Conservation (phyloP, 2,888 invertebrate species). For the Argyresthia goedartella region DNA sequence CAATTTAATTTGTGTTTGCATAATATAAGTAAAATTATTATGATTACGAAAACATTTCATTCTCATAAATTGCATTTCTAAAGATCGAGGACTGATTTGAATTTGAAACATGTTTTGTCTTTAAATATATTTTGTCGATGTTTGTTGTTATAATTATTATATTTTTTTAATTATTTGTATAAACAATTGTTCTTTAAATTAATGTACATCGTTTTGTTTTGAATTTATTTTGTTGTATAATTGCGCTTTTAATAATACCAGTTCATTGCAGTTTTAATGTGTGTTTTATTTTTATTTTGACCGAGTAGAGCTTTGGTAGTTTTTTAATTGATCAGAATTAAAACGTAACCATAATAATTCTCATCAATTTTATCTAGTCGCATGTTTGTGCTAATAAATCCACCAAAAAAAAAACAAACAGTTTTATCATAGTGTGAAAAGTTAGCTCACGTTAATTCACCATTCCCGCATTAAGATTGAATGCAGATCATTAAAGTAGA, state of each 20-base stretch:
- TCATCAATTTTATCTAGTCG: constrained; percentile 22
- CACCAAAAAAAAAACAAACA: background rate
- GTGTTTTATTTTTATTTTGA: constrained; percentile 68
- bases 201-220: constrained; percentile 84
- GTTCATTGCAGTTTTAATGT: constrained; percentile 78
- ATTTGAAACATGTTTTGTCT: constrained; percentile 67
- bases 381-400: constrained; percentile 58
- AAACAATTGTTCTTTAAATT: constrained; percentile 82
- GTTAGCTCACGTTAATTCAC: too few relatives aligned
- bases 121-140: constrained; percentile 72
- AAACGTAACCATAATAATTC: constrained; percentile 27
- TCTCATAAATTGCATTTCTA: constrained; percentile 67
- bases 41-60: constrained; percentile 46
- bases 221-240: constrained; percentile 81
- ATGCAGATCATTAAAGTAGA: too few relatives aligned
- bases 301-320: constrained; percentile 41
- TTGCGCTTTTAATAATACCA: constrained; percentile 83
- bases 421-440: too few relatives aligned
- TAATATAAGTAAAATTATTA: constrained; percentile 55
- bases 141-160: constrained; percentile 74
- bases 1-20: constrained; percentile 43
- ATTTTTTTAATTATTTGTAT: constrained; percentile 77
- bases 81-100: constrained; percentile 63
- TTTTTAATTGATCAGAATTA: constrained; percentile 8
- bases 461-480: too few relatives aligned